Conservation (phyloP, 2,113 vertebrate genomes). For the Strigops habroptila region DNA sequence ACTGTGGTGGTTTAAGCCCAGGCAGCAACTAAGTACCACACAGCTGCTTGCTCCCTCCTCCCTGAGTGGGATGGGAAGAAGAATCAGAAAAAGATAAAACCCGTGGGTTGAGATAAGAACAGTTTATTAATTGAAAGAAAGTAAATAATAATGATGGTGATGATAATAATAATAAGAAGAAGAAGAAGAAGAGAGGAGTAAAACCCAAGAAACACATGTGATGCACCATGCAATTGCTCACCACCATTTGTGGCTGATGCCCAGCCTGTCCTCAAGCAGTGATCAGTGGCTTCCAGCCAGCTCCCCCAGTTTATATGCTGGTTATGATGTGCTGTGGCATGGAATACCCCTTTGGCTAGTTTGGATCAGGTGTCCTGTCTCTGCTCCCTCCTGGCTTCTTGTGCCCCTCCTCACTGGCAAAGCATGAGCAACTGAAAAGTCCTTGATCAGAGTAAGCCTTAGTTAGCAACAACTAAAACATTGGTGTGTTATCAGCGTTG, state of each 20-base stretch:
- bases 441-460: neutral
- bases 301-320: neutral
- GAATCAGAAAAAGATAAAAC: neutral
- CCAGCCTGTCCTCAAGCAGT: neutral
- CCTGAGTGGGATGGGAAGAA: no score
- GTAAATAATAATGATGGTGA: neutral
- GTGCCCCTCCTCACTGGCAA: neutral
- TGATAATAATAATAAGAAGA: no score
- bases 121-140: neutral
- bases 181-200: neutral
- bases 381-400: neutral
- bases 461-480: neutral
- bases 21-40: no score
- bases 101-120: neutral
- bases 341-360: neutral
- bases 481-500: neutral
- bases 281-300: neutral
- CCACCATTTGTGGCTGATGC: neutral
- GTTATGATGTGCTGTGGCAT: neutral
- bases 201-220: neutral
- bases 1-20: no score
- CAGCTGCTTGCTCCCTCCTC: no score
- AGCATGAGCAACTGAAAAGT: neutral
- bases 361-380: neutral
- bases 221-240: neutral